phyloP scores from a whole-genome alignment of 2,113 vertebrate species.

The Callipepla californica region DNA sequence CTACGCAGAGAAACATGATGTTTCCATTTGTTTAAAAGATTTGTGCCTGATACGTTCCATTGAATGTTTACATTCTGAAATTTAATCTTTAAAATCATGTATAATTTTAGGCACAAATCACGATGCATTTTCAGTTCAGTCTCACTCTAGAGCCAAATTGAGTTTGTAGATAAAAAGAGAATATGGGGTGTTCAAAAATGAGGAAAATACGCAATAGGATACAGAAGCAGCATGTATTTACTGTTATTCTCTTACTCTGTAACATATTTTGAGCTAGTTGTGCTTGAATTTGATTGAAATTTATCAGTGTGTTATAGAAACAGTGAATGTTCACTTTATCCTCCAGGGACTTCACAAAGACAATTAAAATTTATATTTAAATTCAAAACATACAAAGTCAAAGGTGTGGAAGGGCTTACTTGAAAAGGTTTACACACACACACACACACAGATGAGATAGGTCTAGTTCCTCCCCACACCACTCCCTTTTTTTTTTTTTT shows the following conservation, averaged over 20 bases:
- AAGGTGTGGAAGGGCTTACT: background rate
- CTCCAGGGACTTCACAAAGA: background rate
- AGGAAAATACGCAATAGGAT: background rate
- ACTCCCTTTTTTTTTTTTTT: background rate
- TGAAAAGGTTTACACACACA: background rate
- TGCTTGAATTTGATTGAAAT: background rate
- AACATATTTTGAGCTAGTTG: background rate
- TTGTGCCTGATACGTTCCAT: background rate
- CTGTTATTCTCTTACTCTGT: background rate
- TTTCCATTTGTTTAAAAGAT: background rate
- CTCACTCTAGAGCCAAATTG: background rate
- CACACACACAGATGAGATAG: no score
- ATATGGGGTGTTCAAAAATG: background rate
- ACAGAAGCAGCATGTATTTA: background rate
- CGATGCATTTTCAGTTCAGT: background rate
- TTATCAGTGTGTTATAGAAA: background rate
- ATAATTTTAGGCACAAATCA: background rate
- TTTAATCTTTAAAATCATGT: background rate
- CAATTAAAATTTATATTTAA: background rate
- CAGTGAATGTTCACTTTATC: background rate
- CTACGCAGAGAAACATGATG: background rate
- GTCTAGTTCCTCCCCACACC: background rate
- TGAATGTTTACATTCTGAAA: constrained; percentile 11
- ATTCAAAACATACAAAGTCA: background rate
- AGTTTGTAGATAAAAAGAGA: background rate